A percentile compares a stretch with the other conserved stretches of the same genome.
phyloP scores from a whole-genome alignment of 2,113 vertebrate species.

The Lophotis ruficrista region DNA sequence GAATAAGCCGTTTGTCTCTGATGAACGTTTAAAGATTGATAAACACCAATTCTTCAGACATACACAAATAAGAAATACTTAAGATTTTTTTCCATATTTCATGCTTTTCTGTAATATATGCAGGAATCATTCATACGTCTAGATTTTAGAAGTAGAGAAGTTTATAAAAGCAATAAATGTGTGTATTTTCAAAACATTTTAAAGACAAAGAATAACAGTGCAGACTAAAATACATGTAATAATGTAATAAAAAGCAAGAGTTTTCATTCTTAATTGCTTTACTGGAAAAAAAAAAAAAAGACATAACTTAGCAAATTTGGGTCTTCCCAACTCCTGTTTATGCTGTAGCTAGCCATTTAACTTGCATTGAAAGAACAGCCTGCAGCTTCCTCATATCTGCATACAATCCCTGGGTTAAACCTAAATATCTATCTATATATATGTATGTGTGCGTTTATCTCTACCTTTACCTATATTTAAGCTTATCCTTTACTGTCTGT shows the following conservation, averaged over 20 bases:
- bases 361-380: neutral
- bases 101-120: neutral
- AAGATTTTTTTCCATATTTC: neutral
- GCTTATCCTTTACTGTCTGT: neutral
- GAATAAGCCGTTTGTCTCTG: conserved; percentile 14
- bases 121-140: neutral
- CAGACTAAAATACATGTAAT: neutral
- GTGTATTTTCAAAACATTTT: neutral
- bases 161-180: neutral
- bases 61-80: neutral
- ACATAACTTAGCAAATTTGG: neutral
- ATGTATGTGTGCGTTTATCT: neutral
- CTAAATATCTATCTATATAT: too few species aligned
- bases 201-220: neutral
- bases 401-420: neutral
- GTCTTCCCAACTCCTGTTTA: neutral
- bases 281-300: neutral
- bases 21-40: neutral
- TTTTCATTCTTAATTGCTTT: neutral
- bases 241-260: neutral
- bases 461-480: neutral
- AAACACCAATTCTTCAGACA: neutral
- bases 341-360: neutral
- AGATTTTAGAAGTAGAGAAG: neutral
- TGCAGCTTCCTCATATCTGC: neutral